Evolutionary conservation across 2,888 invertebrate species (phyloP), one percentile per base, ranked within the genome.

Genomic region (Sturmia bella): DNA sequence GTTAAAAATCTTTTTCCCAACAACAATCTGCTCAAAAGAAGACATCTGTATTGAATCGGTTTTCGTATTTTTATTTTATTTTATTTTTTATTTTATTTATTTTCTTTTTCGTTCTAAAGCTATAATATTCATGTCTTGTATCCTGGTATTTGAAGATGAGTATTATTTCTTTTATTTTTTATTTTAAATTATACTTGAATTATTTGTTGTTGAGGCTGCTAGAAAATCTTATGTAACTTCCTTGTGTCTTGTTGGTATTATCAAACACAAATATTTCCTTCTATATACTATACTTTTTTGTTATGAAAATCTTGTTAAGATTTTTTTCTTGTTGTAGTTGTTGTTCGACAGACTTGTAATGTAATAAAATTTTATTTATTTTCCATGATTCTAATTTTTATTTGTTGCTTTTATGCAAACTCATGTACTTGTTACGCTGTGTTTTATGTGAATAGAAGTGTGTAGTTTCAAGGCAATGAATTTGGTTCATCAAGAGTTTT

Each of bases 361-460:
- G 63, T 59, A 82, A 74, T 82, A 78, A 78, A 74, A 74, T 70
- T 74, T 78, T 64, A 82, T 82, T 77, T 78, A 74, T 82, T 77
- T 78, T 82, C 52, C 77, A 64, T 52, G 69, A 77, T 69, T 82
- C 54, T 59, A 74, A 64, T 66, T 74, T 41, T 54, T 57, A 52
- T 68, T 68, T 77, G 41, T 37, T 48, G 21, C 11, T 48, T 11
- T 57, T 63, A 56, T 63, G 66, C 19, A 61, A 54, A 69, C 41
- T 19, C 39, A 57, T 57, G 50, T 59, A 11, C 19, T 13, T 37
- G 39, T 63, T 63, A 37, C 54, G 19, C 37, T 41, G 3, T 24
- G 21, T 41, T 15, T 27, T 32, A 27, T 52, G 21, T 43, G 17
- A 32, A 45, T 52, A 19, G 4, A 12, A 24, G 15, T 19, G 15